Conservation (phyloP, 2,113 vertebrate genomes). For the Gallinago jamesoni region DNA sequence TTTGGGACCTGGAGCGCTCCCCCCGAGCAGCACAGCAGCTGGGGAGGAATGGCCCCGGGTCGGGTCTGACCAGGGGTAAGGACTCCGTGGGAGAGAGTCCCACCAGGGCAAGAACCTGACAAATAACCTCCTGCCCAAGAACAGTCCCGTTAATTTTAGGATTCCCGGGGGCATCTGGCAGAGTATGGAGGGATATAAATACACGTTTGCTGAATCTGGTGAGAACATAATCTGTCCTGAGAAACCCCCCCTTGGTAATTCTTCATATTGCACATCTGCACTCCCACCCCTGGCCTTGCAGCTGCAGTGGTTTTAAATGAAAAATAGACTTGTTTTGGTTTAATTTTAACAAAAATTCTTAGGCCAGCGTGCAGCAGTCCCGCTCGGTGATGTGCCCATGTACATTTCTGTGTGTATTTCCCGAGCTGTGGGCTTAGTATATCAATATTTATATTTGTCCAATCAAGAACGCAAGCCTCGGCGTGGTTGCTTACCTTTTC, state of each 20-base stretch:
- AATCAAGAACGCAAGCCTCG: background rate
- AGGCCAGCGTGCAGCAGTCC: background rate
- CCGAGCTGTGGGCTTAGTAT: background rate
- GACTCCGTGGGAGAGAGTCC: background rate
- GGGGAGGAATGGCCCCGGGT: background rate
- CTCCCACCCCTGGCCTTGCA: background rate
- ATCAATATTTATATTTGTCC: background rate
- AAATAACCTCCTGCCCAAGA: background rate
- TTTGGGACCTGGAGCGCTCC: background rate
- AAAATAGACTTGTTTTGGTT: background rate
- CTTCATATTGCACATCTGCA: background rate
- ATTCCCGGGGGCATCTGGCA: background rate
- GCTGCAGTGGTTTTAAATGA: constrained; percentile 12
- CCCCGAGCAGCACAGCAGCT: background rate
- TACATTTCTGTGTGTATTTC: background rate
- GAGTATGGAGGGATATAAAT: background rate
- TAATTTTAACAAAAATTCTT: background rate
- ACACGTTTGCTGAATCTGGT: background rate
- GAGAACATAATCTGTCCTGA: background rate
- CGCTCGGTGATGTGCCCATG: accelerated
- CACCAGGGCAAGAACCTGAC: background rate
- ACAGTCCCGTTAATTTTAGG: background rate
- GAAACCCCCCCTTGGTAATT: background rate
- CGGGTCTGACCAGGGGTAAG: background rate
- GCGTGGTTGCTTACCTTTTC: background rate